Evolutionary conservation across 2,888 invertebrate genomes (phyloP), one percentile per base, ranked within the genome.

Genomic region (Vesta saturnalis): DNA sequence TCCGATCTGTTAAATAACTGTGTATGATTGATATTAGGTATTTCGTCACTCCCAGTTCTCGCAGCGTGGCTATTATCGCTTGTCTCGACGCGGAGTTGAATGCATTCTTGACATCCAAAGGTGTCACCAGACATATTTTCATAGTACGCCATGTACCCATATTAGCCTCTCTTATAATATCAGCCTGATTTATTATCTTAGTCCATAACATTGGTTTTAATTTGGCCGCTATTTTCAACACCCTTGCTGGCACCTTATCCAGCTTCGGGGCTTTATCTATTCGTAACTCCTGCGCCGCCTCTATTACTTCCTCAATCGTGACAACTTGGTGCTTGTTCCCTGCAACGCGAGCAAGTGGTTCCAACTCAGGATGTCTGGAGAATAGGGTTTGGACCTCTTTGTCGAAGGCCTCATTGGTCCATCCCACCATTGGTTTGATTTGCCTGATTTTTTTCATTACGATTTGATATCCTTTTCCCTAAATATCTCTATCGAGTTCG

Each of bases 381-480:
- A 39, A 39, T 1, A 39, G 39, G 2, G 12, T n/a, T 10, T 39
- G 2, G 12, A 39, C 8, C 39, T 3, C n/a, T n/a, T 39, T n/a
- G 3, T 12, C 3, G 39, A 39, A 39, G 12, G 8, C 39, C 8
- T 39, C 39, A n/a, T 39, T n/a, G 12, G 39, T 39, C 39, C 39
- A 39, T 39, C 39, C 39, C 1, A 39, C 39, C 3, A 2, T 10
- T 3, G n/a, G 12, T 1, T 10, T 39, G 12, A 6, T 1, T n/a
- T n/a, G 8, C 8, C 8, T 39, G 2, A 39, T 39, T n/a, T 14
- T 49, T 52, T 19, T 19, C 43, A 21, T 21, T 19, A 52, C 52
- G 19, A 52, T 52, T n/a, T 52, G 52, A 18, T 52, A 19, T 19
- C 52, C 52, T 18, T 52, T 52, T 4, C 52, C 52, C 52, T 19